Percentiles rank a stretch among this genome's conserved stretches.
These are phyloP conservation scores for Rhabdornis inornatus DNA, from an alignment of 2,113 vertebrate species.

Conservation along the genomic window DNA sequence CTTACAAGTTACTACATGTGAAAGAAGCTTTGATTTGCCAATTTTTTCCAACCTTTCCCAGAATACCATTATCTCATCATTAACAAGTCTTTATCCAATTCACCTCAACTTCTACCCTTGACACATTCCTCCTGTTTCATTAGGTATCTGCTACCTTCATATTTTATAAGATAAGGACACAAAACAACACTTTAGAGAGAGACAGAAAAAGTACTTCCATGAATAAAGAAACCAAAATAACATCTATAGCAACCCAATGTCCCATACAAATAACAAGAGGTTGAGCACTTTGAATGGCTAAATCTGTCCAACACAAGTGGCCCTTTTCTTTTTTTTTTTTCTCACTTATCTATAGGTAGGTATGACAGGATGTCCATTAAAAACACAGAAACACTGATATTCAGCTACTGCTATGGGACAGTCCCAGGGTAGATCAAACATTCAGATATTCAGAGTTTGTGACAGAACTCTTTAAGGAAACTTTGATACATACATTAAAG, in stretches of 20 bases:
- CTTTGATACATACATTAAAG: neutral
- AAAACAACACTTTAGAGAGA: neutral
- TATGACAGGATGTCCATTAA: neutral
- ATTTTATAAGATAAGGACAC: neutral
- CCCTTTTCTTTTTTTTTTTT: neutral
- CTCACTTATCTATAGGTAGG: neutral
- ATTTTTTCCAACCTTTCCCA: neutral
- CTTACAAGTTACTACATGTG: neutral
- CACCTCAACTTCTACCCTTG: neutral
- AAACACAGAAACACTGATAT: neutral
- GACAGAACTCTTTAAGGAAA: neutral
- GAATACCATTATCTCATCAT: neutral
- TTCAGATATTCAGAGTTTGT: neutral
- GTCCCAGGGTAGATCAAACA: neutral
- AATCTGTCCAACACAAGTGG: neutral
- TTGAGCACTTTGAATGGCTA: neutral
- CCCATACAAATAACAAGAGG: neutral
- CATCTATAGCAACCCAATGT: neutral
- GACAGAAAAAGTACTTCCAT: neutral
- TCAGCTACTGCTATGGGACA: neutral
- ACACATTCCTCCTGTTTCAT: neutral
- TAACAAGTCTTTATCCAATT: neutral
- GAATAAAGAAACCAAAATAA: neutral
- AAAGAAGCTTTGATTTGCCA: neutral
- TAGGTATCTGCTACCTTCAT: neutral